Base-by-base conservation (phyloP, 2,888 invertebrate species). In the Megaustenia siamemsis region DNA sequence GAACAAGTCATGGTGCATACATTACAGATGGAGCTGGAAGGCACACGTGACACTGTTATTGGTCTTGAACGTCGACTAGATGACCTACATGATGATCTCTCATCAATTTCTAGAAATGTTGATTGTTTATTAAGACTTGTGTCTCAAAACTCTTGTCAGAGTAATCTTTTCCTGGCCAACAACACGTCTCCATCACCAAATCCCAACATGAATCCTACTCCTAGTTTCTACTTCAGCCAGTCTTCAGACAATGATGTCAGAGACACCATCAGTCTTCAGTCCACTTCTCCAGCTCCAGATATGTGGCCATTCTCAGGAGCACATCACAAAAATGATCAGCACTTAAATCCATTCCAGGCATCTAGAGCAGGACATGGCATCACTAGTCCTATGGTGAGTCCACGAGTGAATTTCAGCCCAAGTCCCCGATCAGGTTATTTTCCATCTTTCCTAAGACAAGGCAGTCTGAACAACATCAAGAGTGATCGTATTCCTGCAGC, bases 11-110 rank as follows among this genome's bases (percentile, higher is more conserved):
- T 87, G 73, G 88, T 91, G 4, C 90, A 90, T 83, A 89, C 85
- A 63, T 84, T 92, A 28, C 91, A 92, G 79, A 87, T 83, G 28
- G 91, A 92, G 80, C 87, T 92, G 38, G 91, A 92, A 79, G 90
- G 90, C 49, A 91, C 91, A 6, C 89, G 91, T 38, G 82, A 88
- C 28, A 86, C 88, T 24, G 89, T 92, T 6, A 87, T 87, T 63
- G 89, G 89, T 73, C 86, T 92, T 12, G 91, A 91, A 80, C 80
- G 85, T 15, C 86, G 88, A 45, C 53, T 89, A 73, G 88, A 87
- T 66, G 53, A 78, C 66, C 84, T 89, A n/a, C 83, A 83, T 35
- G 73, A 69, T 5, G 88, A 88, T 69, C 86, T 89, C 63, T 75
- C 82, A 32, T 71, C 77, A 63, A 86, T 89, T 68, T 82, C 86